Evolutionary conservation across 1,140 invertebrate species (phyloP).

Genomic region (Drosophila lacertosa): DNA sequence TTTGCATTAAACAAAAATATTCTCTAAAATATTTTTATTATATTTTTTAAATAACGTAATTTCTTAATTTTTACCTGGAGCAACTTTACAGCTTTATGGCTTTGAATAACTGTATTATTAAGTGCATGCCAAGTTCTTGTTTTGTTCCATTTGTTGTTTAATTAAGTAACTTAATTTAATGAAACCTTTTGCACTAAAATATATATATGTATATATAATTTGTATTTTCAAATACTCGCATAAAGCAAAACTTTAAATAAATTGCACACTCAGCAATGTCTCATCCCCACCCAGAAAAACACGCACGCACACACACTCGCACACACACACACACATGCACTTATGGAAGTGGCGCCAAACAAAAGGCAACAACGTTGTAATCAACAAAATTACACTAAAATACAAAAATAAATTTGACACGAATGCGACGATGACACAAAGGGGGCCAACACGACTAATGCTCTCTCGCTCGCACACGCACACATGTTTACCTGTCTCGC

Average conservation of each 20-base stretch:
- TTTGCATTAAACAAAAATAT: no score
- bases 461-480: background rate
- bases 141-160: no score
- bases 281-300: conserved; percentile 25
- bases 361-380: conserved; percentile 71
- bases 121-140: no score
- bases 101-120: no score
- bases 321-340: conserved; percentile 14
- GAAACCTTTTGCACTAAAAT: background rate
- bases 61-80: no score
- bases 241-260: conserved; percentile 74
- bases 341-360: conserved; percentile 25
- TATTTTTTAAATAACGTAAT: no score
- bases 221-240: conserved; percentile 33
- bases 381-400: conserved; percentile 82
- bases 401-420: conserved; percentile 81
- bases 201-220: no score
- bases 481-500: background rate
- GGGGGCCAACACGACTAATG: conserved; percentile 25
- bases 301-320: conserved; percentile 28
- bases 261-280: conserved; percentile 62
- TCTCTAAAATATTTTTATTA: no score
- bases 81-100: no score
- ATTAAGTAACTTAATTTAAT: background rate
- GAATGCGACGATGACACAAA: conserved; percentile 80